Evolutionary conservation across 2,113 vertebrate species (phyloP).

Genomic region (Noturus placidus): DNA sequence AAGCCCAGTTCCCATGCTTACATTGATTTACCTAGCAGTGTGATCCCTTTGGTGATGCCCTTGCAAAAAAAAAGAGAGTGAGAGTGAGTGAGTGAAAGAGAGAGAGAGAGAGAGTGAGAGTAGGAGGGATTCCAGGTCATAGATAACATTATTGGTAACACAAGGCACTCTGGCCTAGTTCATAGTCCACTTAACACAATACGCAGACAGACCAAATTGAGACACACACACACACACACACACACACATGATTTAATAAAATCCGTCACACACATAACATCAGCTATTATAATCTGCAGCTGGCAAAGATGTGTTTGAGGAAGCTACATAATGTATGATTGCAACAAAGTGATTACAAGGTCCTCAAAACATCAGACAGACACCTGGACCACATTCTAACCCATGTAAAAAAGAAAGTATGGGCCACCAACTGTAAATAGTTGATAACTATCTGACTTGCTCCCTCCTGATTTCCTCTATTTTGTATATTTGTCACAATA

Average conservation of each 20-base stretch:
- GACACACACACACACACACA: background rate
- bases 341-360: background rate
- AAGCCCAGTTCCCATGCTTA: background rate
- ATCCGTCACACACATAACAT: background rate
- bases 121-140: constrained; percentile 52
- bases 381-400: background rate
- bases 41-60: constrained; percentile 31
- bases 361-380: background rate
- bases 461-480: background rate
- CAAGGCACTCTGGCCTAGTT: constrained; percentile 19
- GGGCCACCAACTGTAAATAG: background rate
- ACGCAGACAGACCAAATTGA: constrained; percentile 2
- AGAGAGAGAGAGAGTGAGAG: background rate
- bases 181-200: constrained; percentile 61
- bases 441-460: background rate
- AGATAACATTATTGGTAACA: constrained; percentile 57
- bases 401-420: background rate
- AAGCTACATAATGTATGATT: background rate
- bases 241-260: background rate
- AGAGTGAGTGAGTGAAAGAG: background rate
- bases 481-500: background rate
- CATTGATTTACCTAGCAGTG: constrained; percentile 26
- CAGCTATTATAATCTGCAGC: background rate
- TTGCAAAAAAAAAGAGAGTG: constrained; percentile 7
- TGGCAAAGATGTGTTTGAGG: background rate